These are phyloP conservation scores for Hippocampus zosterae DNA, from an alignment of 2,113 vertebrate species.

Conservation along the genomic window DNA sequence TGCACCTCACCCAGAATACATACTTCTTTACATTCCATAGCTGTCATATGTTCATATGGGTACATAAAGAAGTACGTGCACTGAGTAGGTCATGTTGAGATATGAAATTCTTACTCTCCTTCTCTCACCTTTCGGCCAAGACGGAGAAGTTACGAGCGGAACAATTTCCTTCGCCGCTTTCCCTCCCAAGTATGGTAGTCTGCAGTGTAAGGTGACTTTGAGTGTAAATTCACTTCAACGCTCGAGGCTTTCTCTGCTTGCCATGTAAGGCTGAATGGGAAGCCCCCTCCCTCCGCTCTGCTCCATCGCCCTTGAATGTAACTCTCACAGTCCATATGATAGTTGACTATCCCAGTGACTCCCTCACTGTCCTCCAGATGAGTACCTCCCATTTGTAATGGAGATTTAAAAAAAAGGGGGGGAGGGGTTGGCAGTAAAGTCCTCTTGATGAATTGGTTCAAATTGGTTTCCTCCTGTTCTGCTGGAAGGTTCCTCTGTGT, in stretches of 20 bases:
- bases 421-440: conserved; percentile 22
- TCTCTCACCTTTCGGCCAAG: conserved; percentile 65
- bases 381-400: conserved; percentile 10
- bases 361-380: conserved; percentile 67
- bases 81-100: conserved; percentile 79
- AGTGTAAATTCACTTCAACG: conserved; percentile 70
- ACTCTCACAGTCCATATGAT: conserved; percentile 67
- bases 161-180: conserved; percentile 50
- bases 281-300: conserved; percentile 27
- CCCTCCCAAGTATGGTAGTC: conserved; percentile 69
- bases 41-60: conserved; percentile 99
- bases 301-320: conserved; percentile 55
- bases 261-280: conserved; percentile 66
- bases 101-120: conserved; percentile 31
- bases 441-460: conserved; percentile 1
- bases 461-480: conserved; percentile 33
- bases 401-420: conserved; percentile 25
- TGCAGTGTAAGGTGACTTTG: conserved; percentile 74
- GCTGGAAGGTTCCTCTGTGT: conserved; percentile 19
- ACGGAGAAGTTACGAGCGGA: conserved; percentile 60
- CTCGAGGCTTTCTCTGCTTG: conserved; percentile 63
- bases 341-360: conserved; percentile 65
- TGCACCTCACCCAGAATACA: conserved; percentile 94
- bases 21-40: conserved; percentile 99
- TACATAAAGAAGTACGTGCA: conserved; percentile 99